Base-by-base conservation (phyloP, 1,140 invertebrate genomes). In the Mya arenaria region DNA sequence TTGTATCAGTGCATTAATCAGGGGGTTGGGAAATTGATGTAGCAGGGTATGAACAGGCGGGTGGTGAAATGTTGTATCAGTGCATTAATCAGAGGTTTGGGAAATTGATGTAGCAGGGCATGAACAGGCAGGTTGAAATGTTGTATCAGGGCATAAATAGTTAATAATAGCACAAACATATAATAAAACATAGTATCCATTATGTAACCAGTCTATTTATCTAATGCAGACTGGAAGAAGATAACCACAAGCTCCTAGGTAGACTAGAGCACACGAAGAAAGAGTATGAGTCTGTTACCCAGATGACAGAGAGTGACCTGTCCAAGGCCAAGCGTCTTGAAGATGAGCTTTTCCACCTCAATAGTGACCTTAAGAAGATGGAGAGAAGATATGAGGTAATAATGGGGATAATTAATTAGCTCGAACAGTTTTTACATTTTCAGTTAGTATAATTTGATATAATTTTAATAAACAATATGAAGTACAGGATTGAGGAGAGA, bases 231-330 rank as follows among this genome's bases (percentile, higher is more conserved):
- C 82, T 83, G 66, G 90, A 91, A 85, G 90, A 91, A 41, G 90
- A 91, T 5, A 90, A 90, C 74, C 60, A 41, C 15, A 85, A 82
- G 39, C 63, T 91, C 39, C 63, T 85, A 39, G 79, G 82, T 65
- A 86, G 89, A 65, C 65, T 90, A 15, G 88, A 91, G 19, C 74
- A 86, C 63, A 84, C 87, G 58, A 85, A 84, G 79, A 85, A 91
- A 34, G 88, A 90, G 78, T 89, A 88, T 87, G 87, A 91, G 66
- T 82, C 89, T 56, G 88, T 89, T 87, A 89, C 83, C 25, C 89
- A 90, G 39, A 84, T 89, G 69, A 88, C 86, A 52, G 89, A 90
- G 74, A 87, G 84, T 85, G 90, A 91, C 56, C 83, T 90, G 60
- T 87, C 82, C 60, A 88, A 89, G 71, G 85, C 89, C 0, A 88